These are phyloP conservation scores for Tupaia tana DNA, from an alignment of 2,113 vertebrate genomes.

Conservation along the genomic window DNA sequence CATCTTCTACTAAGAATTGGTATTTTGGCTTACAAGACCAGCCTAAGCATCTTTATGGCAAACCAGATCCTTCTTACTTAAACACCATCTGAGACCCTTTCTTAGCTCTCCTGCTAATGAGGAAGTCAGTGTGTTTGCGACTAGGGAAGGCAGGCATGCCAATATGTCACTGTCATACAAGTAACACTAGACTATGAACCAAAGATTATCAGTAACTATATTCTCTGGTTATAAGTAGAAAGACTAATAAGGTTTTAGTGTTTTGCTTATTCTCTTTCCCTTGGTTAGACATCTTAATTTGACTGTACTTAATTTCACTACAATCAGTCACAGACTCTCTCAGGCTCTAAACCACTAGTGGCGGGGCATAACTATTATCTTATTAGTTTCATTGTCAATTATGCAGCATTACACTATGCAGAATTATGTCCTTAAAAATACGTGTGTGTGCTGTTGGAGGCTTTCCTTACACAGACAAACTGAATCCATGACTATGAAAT, in stretches of 20 bases:
- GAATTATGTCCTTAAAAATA: conserved; percentile 46
- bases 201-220: conserved; percentile 19
- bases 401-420: background rate
- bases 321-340: conserved; percentile 27
- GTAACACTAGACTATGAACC: background rate
- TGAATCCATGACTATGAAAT: conserved; percentile 26
- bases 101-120: background rate
- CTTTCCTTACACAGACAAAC: conserved; percentile 30
- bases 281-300: conserved; percentile 44
- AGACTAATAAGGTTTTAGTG: background rate
- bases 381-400: background rate
- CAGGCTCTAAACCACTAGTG: conserved; percentile 22
- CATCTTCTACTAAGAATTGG: background rate
- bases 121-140: background rate
- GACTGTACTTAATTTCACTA: conserved; percentile 29
- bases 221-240: conserved; percentile 36
- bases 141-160: background rate
- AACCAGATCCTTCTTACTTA: background rate
- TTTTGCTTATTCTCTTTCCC: conserved; percentile 5
- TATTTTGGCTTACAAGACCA: background rate
- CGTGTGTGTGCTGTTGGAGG: background rate
- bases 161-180: background rate
- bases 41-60: background rate
- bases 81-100: background rate
- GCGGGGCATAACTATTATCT: conserved; percentile 5